These are phyloP conservation scores for Leptinotarsa peninsularis DNA, from an alignment of 2,888 invertebrate species.

Conservation along the genomic window DNA sequence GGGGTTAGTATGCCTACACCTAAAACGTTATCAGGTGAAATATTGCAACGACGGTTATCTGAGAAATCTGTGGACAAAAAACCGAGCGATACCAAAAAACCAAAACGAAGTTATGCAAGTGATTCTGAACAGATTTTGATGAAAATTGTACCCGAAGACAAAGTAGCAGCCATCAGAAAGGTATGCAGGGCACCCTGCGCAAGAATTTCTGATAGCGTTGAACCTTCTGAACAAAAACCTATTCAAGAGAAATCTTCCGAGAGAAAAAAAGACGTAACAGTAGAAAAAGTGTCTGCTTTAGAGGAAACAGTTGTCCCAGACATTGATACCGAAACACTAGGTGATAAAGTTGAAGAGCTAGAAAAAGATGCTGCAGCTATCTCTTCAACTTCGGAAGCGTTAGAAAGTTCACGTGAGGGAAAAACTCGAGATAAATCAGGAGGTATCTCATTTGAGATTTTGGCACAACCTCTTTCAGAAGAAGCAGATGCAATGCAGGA, in stretches of 20 bases:
- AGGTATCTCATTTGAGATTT: neutral
- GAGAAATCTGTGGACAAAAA: constrained; percentile 8
- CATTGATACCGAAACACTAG: no score
- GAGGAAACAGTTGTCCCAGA: no score
- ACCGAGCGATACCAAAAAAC: constrained; percentile 1
- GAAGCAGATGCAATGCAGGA: neutral
- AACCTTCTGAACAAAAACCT: neutral
- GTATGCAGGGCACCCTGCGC: constrained; percentile 1
- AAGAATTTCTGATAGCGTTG: neutral
- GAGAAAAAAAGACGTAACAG: no score
- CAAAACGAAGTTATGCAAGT: neutral
- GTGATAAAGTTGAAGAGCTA: no score
- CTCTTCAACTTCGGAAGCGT: no score
- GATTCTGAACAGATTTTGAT: constrained; percentile 3
- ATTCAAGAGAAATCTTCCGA: neutral
- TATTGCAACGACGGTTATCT: constrained; percentile 20
- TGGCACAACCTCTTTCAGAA: neutral
- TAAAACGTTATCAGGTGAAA: constrained; percentile 20
- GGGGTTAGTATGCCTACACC: neutral
- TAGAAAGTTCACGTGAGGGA: no score
- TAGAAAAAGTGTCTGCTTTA: no score
- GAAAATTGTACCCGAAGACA: neutral
- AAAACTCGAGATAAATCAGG: neutral
- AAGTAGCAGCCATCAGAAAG: neutral
- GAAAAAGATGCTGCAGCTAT: no score